phyloP scores from a whole-genome alignment of 2,797 vertebrate species.

The Arrhamphus sclerolepis region DNA sequence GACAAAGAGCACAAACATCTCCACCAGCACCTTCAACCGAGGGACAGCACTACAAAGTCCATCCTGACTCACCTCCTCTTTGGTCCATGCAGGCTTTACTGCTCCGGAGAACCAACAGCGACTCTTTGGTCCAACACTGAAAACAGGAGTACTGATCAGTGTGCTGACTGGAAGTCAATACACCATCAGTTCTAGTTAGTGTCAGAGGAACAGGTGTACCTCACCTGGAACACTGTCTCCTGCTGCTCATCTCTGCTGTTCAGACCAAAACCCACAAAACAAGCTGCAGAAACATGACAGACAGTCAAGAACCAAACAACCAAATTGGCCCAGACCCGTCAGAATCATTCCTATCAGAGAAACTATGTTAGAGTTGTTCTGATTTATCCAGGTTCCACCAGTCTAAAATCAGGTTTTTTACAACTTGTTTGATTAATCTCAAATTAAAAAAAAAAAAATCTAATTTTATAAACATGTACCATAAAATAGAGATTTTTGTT shows the following conservation, averaged over 20 bases:
- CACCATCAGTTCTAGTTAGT: not conserved
- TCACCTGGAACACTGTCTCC: constrained; percentile 50
- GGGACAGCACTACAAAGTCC: not conserved
- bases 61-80: constrained; percentile 46
- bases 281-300: too few relatives aligned
- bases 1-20: not conserved
- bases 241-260: constrained; percentile 44
- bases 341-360: too few relatives aligned
- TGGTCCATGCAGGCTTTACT: constrained; percentile 49
- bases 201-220: constrained; percentile 9
- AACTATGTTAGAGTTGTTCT: not conserved
- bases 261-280: too few relatives aligned
- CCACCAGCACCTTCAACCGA: not conserved
- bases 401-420: too few relatives aligned
- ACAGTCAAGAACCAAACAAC: too few relatives aligned
- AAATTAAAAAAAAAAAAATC: too few relatives aligned
- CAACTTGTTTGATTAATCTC: too few relatives aligned
- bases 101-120: constrained; percentile 20
- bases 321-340: not conserved
- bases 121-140: constrained; percentile 32
- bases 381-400: too few relatives aligned
- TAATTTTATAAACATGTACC: too few relatives aligned
- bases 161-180: too few relatives aligned
- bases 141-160: not conserved
- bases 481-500: too few relatives aligned